Evolutionary conservation across 2,113 vertebrate genomes (phyloP), one percentile per base, ranked within the genome.

Genomic region (Tyto alba): DNA sequence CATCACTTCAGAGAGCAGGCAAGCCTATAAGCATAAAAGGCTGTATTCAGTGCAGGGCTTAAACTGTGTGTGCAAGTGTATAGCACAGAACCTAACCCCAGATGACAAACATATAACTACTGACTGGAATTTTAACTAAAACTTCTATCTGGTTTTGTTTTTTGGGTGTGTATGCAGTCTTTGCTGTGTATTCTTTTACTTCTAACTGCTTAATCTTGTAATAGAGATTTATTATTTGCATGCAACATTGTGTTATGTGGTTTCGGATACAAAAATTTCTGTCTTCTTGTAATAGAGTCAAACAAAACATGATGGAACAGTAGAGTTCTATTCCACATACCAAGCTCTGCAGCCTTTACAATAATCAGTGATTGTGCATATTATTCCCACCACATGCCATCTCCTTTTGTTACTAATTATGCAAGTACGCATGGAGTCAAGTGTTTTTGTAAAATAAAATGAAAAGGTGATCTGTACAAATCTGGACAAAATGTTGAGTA

Each of bases 351-450:
- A 81, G 59, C 17, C 29, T 68, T 82, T 57, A 50, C 16, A 56
- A 8, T 19, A 48, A 2, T 34, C 23, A 29, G 2, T 10, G 27
- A 23, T 0, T 36, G 38, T 19, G 10, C 3, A 8, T 4, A 19
- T 32, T 50, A 68, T 47, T 74, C n/a, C 45, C 10, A 86, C 19
- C 9, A 48, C 21, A 9, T 5, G 10, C 18, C 9, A 1, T 4
- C 23, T 84, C 16, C 12, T 63, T 74, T 67, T 72, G 18, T 63
- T 56, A 59, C 10, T 47, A 55, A 41, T 50, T 41, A 69, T 9
- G 30, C 22, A 78, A 3, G 13, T 13, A 26, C 2, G 4, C 23
- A 36, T 2, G 1, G 5, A 59, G 5, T 32, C 19, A 53, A 16
- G 72, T 69, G 22, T 1, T 72, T 81, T 34, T 36, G 32, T 47